Base-by-base conservation (phyloP, 2,888 invertebrate species). In the Metacarcinus magister region DNA sequence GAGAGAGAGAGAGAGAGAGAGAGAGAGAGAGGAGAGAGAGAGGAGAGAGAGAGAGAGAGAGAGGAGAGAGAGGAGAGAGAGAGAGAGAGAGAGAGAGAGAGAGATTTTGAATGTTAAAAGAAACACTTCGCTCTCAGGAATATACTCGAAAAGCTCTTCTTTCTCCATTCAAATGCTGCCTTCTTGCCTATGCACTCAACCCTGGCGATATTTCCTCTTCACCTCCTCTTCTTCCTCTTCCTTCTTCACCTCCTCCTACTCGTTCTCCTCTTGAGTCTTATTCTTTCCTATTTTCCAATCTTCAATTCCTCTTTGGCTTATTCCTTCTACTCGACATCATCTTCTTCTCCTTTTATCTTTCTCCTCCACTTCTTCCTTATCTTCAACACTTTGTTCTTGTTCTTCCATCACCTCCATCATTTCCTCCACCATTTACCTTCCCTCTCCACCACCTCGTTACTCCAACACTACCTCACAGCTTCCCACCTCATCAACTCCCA, bases 371-470 rank as follows among this genome's bases (percentile, higher is more conserved):
- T 60, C 60, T 19, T 60, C 23, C 16, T 60, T 28, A n/a, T 75
- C 75, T 28, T 75, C 28, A 8, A 19, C 67, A 3, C 3, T 19
- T 23, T 67, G 10, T 23, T 67, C 67, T 67, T 67, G 5, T 39
- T 91, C 39, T 28, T 91, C 44, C n/a, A 8, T 10, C 91, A 23
- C 44, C 16, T 46, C 19, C 44, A n/a, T 23, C 46, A 46, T 28
- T 7, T 91, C 7, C 82, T 32, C 82, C 82, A 32, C 32, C 28
- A 32, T 82, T 82, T 82, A 32, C 82, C 82, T 82, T 10, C 48
- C 48, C 16, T 54, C 92, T 92, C 48, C 46, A n/a, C 48, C 92
- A 28, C 92, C 46, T 92, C 92, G n/a, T 92, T 28, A 23, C 48
- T 54, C 92, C 32, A n/a, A 13, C 46, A 8, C 91, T 91, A 44